phyloP scores from a whole-genome alignment of 1,140 invertebrate genomes.

The Ladona fulva region DNA sequence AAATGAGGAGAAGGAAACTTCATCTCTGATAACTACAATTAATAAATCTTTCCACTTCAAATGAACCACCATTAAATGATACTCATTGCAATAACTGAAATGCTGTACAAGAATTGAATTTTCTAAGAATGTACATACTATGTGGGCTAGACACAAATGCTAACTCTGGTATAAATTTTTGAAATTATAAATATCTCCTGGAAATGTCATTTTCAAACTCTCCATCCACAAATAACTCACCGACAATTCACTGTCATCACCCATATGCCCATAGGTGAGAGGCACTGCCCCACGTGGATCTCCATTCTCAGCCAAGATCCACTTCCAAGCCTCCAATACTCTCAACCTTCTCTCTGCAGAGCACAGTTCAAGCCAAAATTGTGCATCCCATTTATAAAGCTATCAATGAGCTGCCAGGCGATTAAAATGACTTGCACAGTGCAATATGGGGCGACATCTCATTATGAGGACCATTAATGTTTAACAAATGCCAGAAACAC shows the following conservation, averaged over 20 bases:
- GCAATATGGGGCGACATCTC: neutral
- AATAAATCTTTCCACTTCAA: too few relatives aligned
- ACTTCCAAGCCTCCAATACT: neutral
- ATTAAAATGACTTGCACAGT: neutral
- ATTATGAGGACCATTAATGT: neutral
- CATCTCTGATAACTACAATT: too few relatives aligned
- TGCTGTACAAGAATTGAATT: too few relatives aligned
- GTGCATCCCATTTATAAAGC: neutral
- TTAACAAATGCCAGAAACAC: too few relatives aligned
- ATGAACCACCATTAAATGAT: too few relatives aligned
- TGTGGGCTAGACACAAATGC: too few relatives aligned
- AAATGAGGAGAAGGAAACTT: too few relatives aligned
- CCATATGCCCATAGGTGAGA: neutral
- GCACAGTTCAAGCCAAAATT: conserved; percentile 9
- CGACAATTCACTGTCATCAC: conserved; percentile 3
- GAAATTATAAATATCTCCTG: too few relatives aligned
- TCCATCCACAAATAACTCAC: neutral
- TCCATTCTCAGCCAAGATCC: neutral
- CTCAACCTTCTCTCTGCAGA: neutral
- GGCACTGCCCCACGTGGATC: neutral
- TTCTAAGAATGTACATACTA: too few relatives aligned
- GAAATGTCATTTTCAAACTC: neutral
- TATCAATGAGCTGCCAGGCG: neutral
- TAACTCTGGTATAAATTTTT: too few relatives aligned
- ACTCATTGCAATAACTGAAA: too few relatives aligned